Evolutionary conservation across 2,888 invertebrate genomes (phyloP).

Genomic region (Nemotelus nigrinus): DNA sequence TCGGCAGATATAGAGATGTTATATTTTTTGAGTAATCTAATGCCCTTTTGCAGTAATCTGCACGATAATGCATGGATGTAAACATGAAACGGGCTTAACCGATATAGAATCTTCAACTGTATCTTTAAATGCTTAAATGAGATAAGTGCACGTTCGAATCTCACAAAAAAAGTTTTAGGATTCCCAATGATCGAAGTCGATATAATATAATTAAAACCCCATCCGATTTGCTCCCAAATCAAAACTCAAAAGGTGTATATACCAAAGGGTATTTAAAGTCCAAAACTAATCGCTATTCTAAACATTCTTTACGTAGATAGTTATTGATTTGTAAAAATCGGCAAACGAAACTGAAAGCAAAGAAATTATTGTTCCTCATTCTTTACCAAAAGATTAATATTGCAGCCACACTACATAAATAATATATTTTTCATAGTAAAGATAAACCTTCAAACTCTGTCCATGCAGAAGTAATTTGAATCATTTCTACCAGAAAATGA

Average conservation of each 20-base stretch:
- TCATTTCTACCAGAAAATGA: too few relatives aligned
- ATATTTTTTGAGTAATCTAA: not conserved
- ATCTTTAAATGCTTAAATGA: not conserved
- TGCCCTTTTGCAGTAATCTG: not conserved
- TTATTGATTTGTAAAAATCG: conserved; percentile 26
- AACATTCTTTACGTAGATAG: not conserved
- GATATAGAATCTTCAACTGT: not conserved
- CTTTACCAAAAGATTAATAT: conserved; percentile 29
- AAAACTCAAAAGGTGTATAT: too few relatives aligned
- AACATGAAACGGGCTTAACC: not conserved
- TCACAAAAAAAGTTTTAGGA: too few relatives aligned
- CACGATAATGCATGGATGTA: not conserved
- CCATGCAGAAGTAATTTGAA: too few relatives aligned
- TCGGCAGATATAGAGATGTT: not conserved
- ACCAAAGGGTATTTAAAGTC: too few relatives aligned
- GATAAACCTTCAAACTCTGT: not conserved
- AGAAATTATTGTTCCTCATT: conserved; percentile 40
- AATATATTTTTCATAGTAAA: conserved; percentile 28
- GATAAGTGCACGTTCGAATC: too few relatives aligned
- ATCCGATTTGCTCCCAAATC: too few relatives aligned
- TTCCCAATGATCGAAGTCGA: too few relatives aligned
- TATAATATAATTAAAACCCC: too few relatives aligned
- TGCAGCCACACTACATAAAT: conserved; percentile 6
- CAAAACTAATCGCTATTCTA: not conserved
- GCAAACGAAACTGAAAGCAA: not conserved